Evolutionary conservation across 1,140 invertebrate species (phyloP).

Genomic region (Drosophila sproati): DNA sequence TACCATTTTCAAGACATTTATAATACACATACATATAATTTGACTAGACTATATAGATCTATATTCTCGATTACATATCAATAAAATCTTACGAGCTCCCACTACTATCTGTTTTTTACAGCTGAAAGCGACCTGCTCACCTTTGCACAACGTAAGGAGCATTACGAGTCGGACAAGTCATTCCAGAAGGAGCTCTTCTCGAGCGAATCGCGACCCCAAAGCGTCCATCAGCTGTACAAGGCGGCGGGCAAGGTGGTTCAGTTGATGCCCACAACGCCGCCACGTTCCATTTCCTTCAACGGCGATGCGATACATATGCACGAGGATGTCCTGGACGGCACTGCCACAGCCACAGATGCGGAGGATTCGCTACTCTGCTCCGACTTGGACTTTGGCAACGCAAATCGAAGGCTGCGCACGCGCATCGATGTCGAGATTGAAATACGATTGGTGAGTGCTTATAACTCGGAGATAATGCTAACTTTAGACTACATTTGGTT

Average conservation of each 20-base stretch:
- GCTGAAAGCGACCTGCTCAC: slow-evolving; percentile 94
- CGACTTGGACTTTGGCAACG: slow-evolving; percentile 91
- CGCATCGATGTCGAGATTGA: slow-evolving; percentile 93
- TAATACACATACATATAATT: too few species aligned
- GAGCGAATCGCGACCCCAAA: slow-evolving; percentile 86
- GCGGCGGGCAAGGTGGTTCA: slow-evolving; percentile 87
- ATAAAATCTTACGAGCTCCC: too few species aligned
- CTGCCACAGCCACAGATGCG: slow-evolving; percentile 33
- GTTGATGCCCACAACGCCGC: slow-evolving; percentile 75
- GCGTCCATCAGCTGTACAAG: slow-evolving; percentile 90
- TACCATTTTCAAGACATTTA: too few species aligned
- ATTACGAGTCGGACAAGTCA: slow-evolving; percentile 89
- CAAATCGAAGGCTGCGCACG: slow-evolving; percentile 87
- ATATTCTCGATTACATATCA: too few species aligned
- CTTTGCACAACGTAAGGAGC: slow-evolving; percentile 90
- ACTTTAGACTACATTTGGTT: too few species aligned
- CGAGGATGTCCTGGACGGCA: slow-evolving; percentile 53
- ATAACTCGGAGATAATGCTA: too few species aligned
- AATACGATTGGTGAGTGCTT: slow-evolving; percentile 91
- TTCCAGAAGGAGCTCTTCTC: slow-evolving; percentile 89
- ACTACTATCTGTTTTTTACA: slow-evolving; percentile 85
- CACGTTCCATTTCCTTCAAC: slow-evolving; percentile 68
- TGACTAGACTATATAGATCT: too few species aligned
- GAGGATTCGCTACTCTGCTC: slow-evolving; percentile 88
- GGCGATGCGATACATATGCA: slow-evolving; percentile 36